These are phyloP conservation scores for Perdita meconis DNA, from an alignment of 2,888 invertebrate genomes.

Conservation along the genomic window DNA sequence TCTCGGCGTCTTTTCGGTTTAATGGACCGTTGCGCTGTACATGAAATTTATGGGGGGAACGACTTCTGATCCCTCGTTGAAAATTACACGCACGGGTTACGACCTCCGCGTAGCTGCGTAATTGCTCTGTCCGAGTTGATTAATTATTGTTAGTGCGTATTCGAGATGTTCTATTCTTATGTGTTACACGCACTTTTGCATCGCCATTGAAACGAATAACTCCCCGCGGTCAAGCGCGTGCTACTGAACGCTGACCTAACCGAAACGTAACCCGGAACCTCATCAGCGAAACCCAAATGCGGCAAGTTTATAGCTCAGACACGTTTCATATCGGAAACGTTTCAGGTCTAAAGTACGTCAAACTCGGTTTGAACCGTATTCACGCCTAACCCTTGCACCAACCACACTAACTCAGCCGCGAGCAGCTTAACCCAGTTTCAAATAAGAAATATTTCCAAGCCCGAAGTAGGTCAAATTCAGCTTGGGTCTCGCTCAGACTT, in stretches of 20 bases:
- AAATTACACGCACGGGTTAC: background rate
- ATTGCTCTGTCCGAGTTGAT: background rate
- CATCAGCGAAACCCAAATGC: no score
- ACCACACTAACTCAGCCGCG: background rate
- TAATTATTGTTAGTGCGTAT: background rate
- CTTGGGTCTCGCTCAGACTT: background rate
- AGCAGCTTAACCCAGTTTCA: background rate
- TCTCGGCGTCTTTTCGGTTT: background rate
- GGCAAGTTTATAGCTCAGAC: no score
- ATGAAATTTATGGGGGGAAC: constrained; percentile 5
- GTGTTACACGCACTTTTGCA: no score
- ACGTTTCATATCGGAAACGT: background rate
- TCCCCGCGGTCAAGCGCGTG: no score
- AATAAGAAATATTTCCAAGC: background rate
- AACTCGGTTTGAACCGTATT: background rate
- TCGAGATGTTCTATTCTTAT: background rate
- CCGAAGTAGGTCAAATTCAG: background rate
- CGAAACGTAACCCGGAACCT: no score
- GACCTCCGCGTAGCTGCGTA: background rate
- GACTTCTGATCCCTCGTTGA: constrained; percentile 3
- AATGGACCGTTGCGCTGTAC: constrained; percentile 19
- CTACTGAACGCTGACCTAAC: no score
- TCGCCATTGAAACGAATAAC: no score
- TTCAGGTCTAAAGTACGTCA: background rate
- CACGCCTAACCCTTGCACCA: background rate